These are phyloP conservation scores for Rhysida immarginata DNA, from an alignment of 1,140 invertebrate species.

Conservation along the genomic window DNA sequence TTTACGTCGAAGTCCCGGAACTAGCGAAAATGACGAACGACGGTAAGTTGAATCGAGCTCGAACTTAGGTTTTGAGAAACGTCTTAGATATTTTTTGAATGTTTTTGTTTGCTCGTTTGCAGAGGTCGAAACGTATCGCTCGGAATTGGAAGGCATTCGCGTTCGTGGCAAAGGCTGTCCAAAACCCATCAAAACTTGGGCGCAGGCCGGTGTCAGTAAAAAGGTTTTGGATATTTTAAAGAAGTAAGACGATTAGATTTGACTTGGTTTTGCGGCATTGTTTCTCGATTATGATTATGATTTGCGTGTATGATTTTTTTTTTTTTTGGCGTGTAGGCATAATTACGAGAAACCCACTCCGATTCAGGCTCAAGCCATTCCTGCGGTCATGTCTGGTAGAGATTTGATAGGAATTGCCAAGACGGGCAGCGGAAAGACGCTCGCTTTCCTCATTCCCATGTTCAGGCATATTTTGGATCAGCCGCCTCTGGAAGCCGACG, in stretches of 20 bases:
- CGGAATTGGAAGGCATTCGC: slow-evolving; percentile 43
- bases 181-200: slow-evolving; percentile 92
- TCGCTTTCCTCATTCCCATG: slow-evolving; percentile 97
- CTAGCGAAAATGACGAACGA: slow-evolving; percentile 76
- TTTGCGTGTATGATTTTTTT: slow-evolving; percentile 4
- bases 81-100: slow-evolving; percentile 39
- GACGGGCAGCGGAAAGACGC: slow-evolving; percentile 96
- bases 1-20: slow-evolving; percentile 90
- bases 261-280: neutral
- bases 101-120: slow-evolving; percentile 28
- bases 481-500: slow-evolving; percentile 75
- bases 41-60: slow-evolving; percentile 25
- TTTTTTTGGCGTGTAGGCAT: slow-evolving; percentile 32
- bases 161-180: slow-evolving; percentile 69
- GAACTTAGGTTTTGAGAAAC: slow-evolving; percentile 2
- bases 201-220: slow-evolving; percentile 93
- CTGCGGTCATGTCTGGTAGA: slow-evolving; percentile 90
- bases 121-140: slow-evolving; percentile 35
- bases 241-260: slow-evolving; percentile 35
- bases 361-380: slow-evolving; percentile 96
- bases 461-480: slow-evolving; percentile 96
- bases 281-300: neutral
- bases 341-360: slow-evolving; percentile 95
- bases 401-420: slow-evolving; percentile 99
- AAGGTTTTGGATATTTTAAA: slow-evolving; percentile 90